These are phyloP conservation scores for Hypotaenidia philippensis DNA, from an alignment of 2,797 vertebrate genomes.

Conservation along the genomic window DNA sequence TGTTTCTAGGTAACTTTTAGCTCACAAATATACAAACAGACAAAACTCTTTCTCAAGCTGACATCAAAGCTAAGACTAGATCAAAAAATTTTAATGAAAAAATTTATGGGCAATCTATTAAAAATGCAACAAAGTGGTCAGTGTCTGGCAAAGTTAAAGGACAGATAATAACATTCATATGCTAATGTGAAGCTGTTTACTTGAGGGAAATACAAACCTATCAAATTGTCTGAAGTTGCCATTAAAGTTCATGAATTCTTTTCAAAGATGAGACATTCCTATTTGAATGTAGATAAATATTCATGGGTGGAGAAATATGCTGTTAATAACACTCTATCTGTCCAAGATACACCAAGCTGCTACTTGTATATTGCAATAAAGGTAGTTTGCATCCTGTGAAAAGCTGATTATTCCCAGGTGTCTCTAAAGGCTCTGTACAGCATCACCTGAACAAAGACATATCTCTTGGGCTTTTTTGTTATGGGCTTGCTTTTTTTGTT, in stretches of 20 bases:
- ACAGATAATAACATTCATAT: conserved; percentile 48
- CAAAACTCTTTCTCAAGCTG: conserved; percentile 20
- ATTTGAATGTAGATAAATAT: conserved; percentile 55
- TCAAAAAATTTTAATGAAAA: conserved; percentile 53
- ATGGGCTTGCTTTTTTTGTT: too few species aligned
- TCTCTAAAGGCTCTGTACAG: neutral
- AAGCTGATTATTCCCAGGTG: neutral
- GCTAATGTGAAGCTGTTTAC: conserved; percentile 63
- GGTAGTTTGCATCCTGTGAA: neutral
- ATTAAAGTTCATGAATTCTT: conserved; percentile 45
- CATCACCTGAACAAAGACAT: neutral
- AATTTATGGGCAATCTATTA: conserved; percentile 22
- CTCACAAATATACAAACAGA: neutral
- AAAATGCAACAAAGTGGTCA: conserved; percentile 66
- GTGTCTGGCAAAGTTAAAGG: conserved; percentile 44
- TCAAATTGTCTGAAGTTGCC: conserved; percentile 33
- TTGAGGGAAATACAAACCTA: conserved; percentile 40
- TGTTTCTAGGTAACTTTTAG: conserved; percentile 20
- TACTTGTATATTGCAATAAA: neutral
- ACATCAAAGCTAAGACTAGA: conserved; percentile 39
- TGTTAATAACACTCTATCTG: conserved; percentile 2
- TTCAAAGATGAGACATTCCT: conserved; percentile 13
- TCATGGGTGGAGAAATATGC: neutral
- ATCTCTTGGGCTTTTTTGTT: neutral
- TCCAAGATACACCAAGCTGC: neutral